Evolutionary conservation across 2,797 vertebrate genomes (phyloP).

Genomic region (Propithecus deckenii): DNA sequence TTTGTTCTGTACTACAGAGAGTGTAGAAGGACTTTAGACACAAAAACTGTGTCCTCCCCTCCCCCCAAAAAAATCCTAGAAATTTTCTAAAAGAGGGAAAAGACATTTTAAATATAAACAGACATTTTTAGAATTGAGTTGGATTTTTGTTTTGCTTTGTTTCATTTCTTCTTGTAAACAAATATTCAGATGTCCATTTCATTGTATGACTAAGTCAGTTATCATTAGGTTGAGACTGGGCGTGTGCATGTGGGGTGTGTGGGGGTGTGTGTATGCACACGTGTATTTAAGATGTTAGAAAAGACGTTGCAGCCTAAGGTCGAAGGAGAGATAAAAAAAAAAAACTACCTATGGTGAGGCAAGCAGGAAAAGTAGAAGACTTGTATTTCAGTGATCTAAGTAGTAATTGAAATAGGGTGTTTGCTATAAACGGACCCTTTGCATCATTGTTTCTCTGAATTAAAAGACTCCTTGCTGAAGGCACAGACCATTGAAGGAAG

Average conservation of each 20-base stretch:
- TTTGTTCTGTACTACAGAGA: conserved; percentile 56
- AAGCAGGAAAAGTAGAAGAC: conserved; percentile 77
- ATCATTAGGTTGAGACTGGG: conserved; percentile 75
- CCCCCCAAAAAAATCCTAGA: not conserved
- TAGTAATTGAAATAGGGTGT: conserved; percentile 47
- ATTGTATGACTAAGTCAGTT: conserved; percentile 78
- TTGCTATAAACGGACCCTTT: conserved; percentile 83
- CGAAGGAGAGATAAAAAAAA: conserved; percentile 48
- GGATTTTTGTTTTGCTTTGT: conserved; percentile 69
- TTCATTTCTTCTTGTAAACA: conserved; percentile 78
- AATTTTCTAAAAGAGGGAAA: conserved; percentile 51
- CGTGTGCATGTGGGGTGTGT: conserved; percentile 58
- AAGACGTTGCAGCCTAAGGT: conserved; percentile 62
- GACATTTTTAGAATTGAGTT: conserved; percentile 50
- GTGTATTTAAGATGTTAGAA: conserved; percentile 72
- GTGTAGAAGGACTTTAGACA: conserved; percentile 77
- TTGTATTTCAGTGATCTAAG: conserved; percentile 58
- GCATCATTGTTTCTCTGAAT: conserved; percentile 81
- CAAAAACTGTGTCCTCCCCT: conserved; percentile 75
- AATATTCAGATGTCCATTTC: conserved; percentile 68
- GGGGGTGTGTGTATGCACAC: conserved; percentile 52
- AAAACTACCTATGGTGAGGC: conserved; percentile 23
- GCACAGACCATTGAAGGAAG: conserved; percentile 87
- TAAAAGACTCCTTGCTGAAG: conserved; percentile 80
- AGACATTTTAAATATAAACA: conserved; percentile 53